Evolutionary conservation across 2,113 vertebrate species (phyloP), one percentile per base, ranked within the genome.

Genomic region (Brachyhypopomus gauderio): DNA sequence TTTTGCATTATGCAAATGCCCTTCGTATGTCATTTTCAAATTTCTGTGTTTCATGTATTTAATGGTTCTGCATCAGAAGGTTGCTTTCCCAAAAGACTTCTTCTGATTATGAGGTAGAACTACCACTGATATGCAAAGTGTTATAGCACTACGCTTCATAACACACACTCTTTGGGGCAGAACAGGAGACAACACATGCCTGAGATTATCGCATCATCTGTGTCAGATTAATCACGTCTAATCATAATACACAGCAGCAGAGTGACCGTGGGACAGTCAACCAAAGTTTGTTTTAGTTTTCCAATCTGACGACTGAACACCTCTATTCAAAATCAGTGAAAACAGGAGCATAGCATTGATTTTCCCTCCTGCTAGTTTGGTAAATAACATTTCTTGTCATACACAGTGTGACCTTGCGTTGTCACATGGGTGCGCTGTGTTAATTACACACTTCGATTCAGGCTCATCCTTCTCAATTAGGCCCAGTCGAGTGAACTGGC

Each of bases 1-100:
- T 92, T 91, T 92, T 90, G 87, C 90, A 93, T 93, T 92, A 94
- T 93, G 92, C 91, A 93, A 94, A 93, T 93, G 88, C 72, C 84
- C 88, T 88, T 52, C 86, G 82, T 75, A 82, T 90, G 89, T 87
- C 91, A 93, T 93, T 93, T 93, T 92, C 91, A 84, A 72, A 76
- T 77, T 84, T 77, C 72, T 88, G 90, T 89, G 89, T 92, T 92
- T 91, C 87, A 89, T 38, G 90, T 91, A 85, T 88, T 87, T 86
- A 89, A 89, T 90, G 89, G 88, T 86, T 89, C 72, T 78, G 58
- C 82, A 83, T 85, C 80, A 72, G 70, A 78, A 77, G 64, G 66
- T 91, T 88, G 86, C 88, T 84, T 86, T 91, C 90, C 92, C 89
- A 82, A 84, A 90, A 91, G 91, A 90, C 72, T 87, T 84, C 86